Conservation (phyloP, 2,113 vertebrate species). For the Clupea harengus region DNA sequence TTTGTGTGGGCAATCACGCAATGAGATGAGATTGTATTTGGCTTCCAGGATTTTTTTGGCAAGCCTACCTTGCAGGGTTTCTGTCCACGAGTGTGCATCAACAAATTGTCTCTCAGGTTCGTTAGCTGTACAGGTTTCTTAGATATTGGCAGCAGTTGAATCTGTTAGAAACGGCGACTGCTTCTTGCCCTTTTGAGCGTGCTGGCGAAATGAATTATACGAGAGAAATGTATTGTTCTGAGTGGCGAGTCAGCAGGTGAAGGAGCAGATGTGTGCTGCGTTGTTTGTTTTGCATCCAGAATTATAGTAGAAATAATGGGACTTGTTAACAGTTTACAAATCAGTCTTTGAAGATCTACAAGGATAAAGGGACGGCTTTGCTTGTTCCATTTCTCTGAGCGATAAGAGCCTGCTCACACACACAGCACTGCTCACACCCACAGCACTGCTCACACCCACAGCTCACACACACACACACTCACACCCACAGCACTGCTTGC, state of each 20-base stretch:
- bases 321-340: not conserved
- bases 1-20: constrained; percentile 8
- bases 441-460: no score
- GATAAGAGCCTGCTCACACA: not conserved
- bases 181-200: not conserved
- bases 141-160: not conserved
- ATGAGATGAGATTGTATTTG: not conserved
- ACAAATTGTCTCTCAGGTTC: constrained; percentile 14
- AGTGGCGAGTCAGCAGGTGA: not conserved
- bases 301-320: not conserved
- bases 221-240: not conserved
- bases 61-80: not conserved
- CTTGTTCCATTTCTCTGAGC: not conserved
- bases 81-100: constrained; percentile 2
- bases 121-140: not conserved
- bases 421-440: not conserved
- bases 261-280: not conserved
- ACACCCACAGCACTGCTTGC: not conserved
- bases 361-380: not conserved
- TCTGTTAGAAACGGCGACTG: not conserved
- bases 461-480: no score
- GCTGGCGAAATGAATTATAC: not conserved
- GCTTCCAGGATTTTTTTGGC: not conserved
- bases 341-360: not conserved
- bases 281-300: not conserved